phyloP scores from a whole-genome alignment of 1,140 invertebrate species.

The Samia ricini region DNA sequence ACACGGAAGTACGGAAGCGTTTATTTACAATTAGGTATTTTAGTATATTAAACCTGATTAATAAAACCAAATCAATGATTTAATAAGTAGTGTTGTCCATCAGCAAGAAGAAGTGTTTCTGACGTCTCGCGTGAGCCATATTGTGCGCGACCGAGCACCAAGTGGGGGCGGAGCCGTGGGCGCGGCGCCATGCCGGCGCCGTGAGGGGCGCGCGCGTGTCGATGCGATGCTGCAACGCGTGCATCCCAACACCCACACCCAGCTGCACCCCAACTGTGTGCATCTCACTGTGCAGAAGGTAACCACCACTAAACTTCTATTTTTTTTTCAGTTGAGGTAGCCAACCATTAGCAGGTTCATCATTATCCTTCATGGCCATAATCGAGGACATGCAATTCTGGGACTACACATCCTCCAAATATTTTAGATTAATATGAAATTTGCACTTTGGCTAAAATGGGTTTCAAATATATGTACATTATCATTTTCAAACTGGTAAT shows the following conservation, averaged over 20 bases:
- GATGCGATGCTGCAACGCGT: conserved; percentile 66
- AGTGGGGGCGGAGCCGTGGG: conserved; percentile 22
- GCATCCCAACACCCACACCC: conserved; percentile 48
- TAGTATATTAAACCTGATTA: no score
- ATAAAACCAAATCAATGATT: no score
- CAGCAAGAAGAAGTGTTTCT: conserved; percentile 68
- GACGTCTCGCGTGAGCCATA: conserved; percentile 62
- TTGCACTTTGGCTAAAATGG: no score
- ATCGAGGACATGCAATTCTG: no score
- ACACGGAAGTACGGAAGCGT: no score
- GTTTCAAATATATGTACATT: no score
- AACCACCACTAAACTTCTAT: background rate
- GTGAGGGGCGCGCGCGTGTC: conserved; percentile 64
- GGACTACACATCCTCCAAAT: no score
- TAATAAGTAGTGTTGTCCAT: conserved; percentile 8
- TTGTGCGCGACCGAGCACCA: conserved; percentile 38
- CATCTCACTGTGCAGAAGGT: conserved; percentile 79
- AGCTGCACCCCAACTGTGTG: conserved; percentile 78
- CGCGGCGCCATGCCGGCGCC: conserved; percentile 68
- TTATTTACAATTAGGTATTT: no score
- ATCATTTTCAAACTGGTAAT: no score
- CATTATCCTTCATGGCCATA: no score
- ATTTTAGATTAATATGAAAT: no score
- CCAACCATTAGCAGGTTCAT: background rate
- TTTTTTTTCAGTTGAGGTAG: background rate